These are phyloP conservation scores for Benitochromis conjunctus DNA, from an alignment of 2,113 vertebrate genomes.

Conservation along the genomic window DNA sequence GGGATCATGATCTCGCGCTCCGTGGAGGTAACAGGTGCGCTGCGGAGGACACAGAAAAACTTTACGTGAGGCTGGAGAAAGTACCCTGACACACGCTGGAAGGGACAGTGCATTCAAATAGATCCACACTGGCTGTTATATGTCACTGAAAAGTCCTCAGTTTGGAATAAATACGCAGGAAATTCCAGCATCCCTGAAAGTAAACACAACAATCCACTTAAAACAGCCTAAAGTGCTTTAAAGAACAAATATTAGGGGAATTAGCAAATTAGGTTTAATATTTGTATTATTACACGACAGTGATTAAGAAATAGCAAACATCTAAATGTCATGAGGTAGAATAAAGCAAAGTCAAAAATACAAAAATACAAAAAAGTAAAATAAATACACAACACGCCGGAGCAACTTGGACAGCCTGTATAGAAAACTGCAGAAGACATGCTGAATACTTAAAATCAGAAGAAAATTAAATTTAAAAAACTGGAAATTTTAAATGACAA, in stretches of 20 bases:
- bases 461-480: not conserved
- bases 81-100: not conserved
- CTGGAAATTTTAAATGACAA: not conserved
- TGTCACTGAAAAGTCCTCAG: not conserved
- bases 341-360: not conserved
- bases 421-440: not conserved
- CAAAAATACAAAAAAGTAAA: not conserved
- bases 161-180: not conserved
- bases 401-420: not conserved
- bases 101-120: not conserved
- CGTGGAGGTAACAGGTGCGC: constrained; percentile 76
- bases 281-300: not conserved
- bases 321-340: not conserved
- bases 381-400: not conserved
- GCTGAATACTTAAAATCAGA: not conserved
- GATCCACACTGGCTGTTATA: not conserved
- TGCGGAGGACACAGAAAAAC: constrained; percentile 36
- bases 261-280: not conserved
- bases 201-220: not conserved
- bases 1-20: constrained; percentile 85
- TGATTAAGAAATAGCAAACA: not conserved
- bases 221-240: not conserved
- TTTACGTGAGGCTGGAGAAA: not conserved
- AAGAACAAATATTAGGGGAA: not conserved
- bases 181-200: not conserved